These are phyloP conservation scores for Acanthurus lineatus DNA, from an alignment of 2,797 vertebrate species.

Conservation along the genomic window DNA sequence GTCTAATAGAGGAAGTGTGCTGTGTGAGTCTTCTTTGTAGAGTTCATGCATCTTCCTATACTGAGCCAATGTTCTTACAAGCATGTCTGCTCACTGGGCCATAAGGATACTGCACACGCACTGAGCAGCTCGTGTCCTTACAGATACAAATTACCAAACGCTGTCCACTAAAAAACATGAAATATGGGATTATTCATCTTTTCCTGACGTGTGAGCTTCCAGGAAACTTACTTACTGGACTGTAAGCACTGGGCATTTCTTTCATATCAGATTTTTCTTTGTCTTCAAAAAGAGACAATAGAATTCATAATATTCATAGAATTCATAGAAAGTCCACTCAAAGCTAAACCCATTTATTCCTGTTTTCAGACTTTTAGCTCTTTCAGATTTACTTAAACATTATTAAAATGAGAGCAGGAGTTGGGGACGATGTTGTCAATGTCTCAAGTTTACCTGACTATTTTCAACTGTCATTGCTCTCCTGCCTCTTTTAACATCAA, in stretches of 20 bases:
- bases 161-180: constrained; percentile 43
- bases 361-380: neutral
- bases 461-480: neutral
- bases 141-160: constrained; percentile 48
- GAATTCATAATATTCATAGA: neutral
- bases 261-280: neutral
- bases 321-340: neutral
- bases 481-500: neutral
- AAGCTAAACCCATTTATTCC: neutral
- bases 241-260: neutral
- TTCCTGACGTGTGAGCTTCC: neutral
- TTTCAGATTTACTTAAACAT: neutral
- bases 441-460: neutral
- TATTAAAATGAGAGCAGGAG: neutral
- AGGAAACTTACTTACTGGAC: neutral
- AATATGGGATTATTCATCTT: constrained; percentile 32
- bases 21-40: constrained; percentile 60
- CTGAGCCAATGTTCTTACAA: constrained; percentile 47
- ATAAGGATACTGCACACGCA: constrained; percentile 43
- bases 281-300: neutral
- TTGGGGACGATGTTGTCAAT: neutral
- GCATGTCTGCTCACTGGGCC: constrained; percentile 52
- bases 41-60: constrained; percentile 62
- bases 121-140: constrained; percentile 35
- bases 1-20: constrained; percentile 69